Base-by-base conservation (phyloP, 2,113 vertebrate species). In the Eudorcas thomsonii region DNA sequence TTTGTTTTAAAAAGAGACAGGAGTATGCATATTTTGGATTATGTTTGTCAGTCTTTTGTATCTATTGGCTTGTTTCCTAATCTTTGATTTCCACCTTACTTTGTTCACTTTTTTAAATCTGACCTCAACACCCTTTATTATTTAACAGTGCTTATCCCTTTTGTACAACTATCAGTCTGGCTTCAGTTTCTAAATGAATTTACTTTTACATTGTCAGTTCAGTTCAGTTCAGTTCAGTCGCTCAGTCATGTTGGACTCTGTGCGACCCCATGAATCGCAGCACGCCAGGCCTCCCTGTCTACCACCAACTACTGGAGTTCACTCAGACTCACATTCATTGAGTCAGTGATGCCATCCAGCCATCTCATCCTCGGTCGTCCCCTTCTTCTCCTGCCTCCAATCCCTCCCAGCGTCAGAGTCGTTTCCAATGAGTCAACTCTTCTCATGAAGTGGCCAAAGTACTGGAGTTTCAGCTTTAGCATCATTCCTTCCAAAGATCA, bases 71-170 rank as follows among this genome's bases (percentile, higher is more conserved):
- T 84, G 57, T 90, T 91, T 78, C 54, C 12, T 33, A 28, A 54
- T 17, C 57, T 39, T 90, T 48, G 16, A 82, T 88, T 80, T 95
- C 4, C 25, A n/a, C 80, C 83, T 95, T 71, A 71, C 28, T 95
- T 86, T 82, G 10, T 93, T 81, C 3, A 82, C 13, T 90, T 89
- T 50, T 80, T 8, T 67, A 57, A 90, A 85, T 50, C 28, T 90
- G 28, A 86, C 9, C 48, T 81, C 50, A 39, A 23, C 52, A 17
- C 39, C 52, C 2, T 48, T 67, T 86, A 39, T 90, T 93, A 80
- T 21, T 54, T 60, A 93, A 39, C 21, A 39, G n/a, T 90, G 2
- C 50, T 50, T 89, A 25, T 88, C 25, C 77, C 33, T 23, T 92
- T 89, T 83, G 19, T 33, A 67, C 4, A 83, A 28, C 33, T 78